phyloP scores from a whole-genome alignment of 2,888 invertebrate genomes.

The Synanthedon andrenaeformis region DNA sequence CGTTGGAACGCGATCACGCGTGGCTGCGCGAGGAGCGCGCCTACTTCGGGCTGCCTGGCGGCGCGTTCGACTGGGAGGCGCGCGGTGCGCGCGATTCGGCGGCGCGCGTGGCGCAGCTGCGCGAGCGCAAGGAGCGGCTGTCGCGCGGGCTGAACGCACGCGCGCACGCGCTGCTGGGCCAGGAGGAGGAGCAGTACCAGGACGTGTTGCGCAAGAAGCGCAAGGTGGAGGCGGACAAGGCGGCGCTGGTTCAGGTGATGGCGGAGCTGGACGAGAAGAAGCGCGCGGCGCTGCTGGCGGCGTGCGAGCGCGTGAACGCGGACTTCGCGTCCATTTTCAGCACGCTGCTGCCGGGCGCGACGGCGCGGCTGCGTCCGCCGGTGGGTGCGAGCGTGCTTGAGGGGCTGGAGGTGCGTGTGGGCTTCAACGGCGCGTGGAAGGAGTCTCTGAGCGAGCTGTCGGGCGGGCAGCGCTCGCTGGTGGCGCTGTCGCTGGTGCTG shows the following conservation, averaged over 20 bases:
- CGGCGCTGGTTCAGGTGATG: slow-evolving; percentile 82
- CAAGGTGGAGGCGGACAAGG: slow-evolving; percentile 80
- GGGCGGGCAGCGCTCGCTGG: slow-evolving; percentile 96
- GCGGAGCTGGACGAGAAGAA: slow-evolving; percentile 92
- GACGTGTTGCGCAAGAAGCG: slow-evolving; percentile 78
- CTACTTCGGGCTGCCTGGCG: slow-evolving; percentile 80
- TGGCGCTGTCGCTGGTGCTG: slow-evolving; percentile 94
- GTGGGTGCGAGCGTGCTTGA: slow-evolving; percentile 80
- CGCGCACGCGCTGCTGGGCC: slow-evolving; percentile 80
- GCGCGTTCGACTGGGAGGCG: slow-evolving; percentile 77
- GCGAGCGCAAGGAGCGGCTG: slow-evolving; percentile 75
- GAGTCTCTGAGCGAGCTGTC: slow-evolving; percentile 95
- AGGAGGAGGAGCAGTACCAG: slow-evolving; percentile 82
- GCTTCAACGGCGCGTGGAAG: slow-evolving; percentile 95
- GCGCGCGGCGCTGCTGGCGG: slow-evolving; percentile 81
- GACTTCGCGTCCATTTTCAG: slow-evolving; percentile 97
- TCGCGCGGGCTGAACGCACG: slow-evolving; percentile 76
- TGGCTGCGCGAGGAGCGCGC: slow-evolving; percentile 85
- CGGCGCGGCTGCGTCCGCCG: slow-evolving; percentile 85
- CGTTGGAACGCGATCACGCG: slow-evolving; percentile 64
- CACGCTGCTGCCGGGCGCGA: slow-evolving; percentile 89
- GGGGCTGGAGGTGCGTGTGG: slow-evolving; percentile 87
- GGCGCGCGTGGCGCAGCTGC: slow-evolving; percentile 62
- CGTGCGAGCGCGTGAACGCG: slow-evolving; percentile 82
- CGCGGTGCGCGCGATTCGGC: slow-evolving; percentile 71